These are phyloP conservation scores for Temnothorax curvispinosus DNA, from an alignment of 1,140 invertebrate species.

Conservation along the genomic window DNA sequence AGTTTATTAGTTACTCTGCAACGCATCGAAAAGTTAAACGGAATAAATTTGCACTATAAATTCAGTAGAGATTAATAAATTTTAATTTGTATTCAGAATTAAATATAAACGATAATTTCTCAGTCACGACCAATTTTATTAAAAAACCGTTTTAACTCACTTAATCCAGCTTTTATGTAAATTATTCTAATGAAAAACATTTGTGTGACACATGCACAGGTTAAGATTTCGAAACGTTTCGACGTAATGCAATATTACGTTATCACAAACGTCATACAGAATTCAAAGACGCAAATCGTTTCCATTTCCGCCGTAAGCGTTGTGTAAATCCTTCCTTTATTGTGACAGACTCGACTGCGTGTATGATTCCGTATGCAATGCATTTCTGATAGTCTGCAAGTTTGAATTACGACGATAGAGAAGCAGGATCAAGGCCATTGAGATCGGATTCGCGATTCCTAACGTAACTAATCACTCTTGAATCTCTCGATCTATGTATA, in stretches of 20 bases:
- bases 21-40: constrained; percentile 9
- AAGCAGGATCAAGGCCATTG: constrained; percentile 50
- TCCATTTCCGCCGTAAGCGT: neutral
- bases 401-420: constrained; percentile 70
- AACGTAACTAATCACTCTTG: constrained; percentile 39
- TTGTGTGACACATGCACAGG: neutral
- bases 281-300: constrained; percentile 24
- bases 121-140: neutral
- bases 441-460: constrained; percentile 42
- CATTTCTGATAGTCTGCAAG: constrained; percentile 78
- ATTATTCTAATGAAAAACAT: neutral
- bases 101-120: neutral
- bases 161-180: neutral
- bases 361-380: constrained; percentile 71
- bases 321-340: constrained; percentile 66
- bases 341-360: constrained; percentile 42
- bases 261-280: constrained; percentile 12
- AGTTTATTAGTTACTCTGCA: neutral
- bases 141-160: neutral
- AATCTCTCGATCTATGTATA: constrained; percentile 23
- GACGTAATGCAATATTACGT: neutral
- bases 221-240: neutral
- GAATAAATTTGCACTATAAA: constrained; percentile 5
- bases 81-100: neutral
- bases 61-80: constrained; percentile 11